These are phyloP conservation scores for Gryllus bimaculatus DNA, from an alignment of 1,140 invertebrate genomes.

Conservation along the genomic window DNA sequence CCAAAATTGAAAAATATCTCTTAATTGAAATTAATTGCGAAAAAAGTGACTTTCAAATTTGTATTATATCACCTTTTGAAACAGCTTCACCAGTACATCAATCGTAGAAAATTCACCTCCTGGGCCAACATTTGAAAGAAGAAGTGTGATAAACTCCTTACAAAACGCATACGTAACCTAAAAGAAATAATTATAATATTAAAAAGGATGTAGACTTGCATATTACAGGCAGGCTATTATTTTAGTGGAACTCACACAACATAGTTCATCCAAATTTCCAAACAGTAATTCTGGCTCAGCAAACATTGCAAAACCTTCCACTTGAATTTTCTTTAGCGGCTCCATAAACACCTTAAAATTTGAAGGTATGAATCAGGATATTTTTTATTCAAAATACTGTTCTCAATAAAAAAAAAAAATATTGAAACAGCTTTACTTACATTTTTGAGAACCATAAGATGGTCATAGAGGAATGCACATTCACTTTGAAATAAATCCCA, in stretches of 20 bases:
- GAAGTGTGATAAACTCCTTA: conserved; percentile 50
- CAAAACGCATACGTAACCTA: conserved; percentile 59
- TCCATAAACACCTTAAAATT: conserved; percentile 55
- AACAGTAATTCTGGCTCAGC: conserved; percentile 59
- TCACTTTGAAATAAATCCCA: conserved; percentile 65
- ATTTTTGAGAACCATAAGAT: conserved; percentile 63
- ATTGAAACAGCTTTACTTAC: conserved; percentile 34
- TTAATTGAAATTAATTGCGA: too few relatives aligned
- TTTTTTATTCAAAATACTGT: too few relatives aligned
- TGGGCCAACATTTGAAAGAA: conserved; percentile 42
- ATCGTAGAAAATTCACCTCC: conserved; percentile 39
- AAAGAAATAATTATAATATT: conserved; percentile 17
- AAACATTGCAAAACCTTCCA: conserved; percentile 58
- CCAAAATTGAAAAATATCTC: too few relatives aligned
- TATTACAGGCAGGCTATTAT: too few relatives aligned
- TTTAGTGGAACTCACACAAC: conserved; percentile 41
- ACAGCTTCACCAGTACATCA: conserved; percentile 47
- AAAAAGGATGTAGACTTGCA: too few relatives aligned
- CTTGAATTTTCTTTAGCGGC: conserved; percentile 59
- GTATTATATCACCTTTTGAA: conserved; percentile 41
- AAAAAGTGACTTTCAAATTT: background rate
- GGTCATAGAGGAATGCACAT: conserved; percentile 55
- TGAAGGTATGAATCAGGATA: background rate
- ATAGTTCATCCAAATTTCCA: conserved; percentile 60
- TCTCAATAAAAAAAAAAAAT: background rate